Percentiles rank a stretch among this genome's conserved stretches.
phyloP scores from a whole-genome alignment of 2,888 invertebrate species.

The Saturnia pavonia region DNA sequence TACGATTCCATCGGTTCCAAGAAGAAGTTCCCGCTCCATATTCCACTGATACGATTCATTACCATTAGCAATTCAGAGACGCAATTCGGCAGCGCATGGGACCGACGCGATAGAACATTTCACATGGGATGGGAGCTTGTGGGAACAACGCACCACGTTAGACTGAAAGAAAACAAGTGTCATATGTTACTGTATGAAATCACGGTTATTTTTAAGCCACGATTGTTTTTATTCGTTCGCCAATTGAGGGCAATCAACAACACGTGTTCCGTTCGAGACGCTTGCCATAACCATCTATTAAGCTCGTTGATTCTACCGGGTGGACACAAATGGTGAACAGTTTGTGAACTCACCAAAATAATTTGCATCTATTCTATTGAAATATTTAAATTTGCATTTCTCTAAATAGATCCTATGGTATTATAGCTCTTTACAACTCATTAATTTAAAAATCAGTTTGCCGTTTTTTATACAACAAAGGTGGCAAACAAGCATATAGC shows the following conservation, averaged over 20 bases:
- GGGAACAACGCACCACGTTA: conserved; percentile 63
- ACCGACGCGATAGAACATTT: conserved; percentile 63
- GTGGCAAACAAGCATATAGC: too few relatives aligned
- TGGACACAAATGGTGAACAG: conserved; percentile 41
- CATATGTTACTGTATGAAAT: conserved; percentile 79
- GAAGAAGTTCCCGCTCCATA: conserved; percentile 51
- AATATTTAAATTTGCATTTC: background rate
- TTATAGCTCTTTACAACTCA: too few relatives aligned
- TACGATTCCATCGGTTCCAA: conserved; percentile 48
- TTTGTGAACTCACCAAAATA: background rate
- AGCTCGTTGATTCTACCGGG: conserved; percentile 56
- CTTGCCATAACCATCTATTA: conserved; percentile 68
- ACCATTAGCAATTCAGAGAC: conserved; percentile 62
- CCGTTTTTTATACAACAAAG: too few relatives aligned
- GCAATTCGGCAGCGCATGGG: conserved; percentile 63
- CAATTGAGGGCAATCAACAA: conserved; percentile 81
- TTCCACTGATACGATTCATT: conserved; percentile 53
- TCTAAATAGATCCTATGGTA: background rate
- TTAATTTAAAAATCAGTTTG: too few relatives aligned
- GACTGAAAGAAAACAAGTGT: conserved; percentile 68
- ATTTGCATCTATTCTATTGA: background rate
- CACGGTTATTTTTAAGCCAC: conserved; percentile 81
- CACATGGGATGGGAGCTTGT: conserved; percentile 66
- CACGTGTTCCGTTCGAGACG: conserved; percentile 76
- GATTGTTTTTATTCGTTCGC: conserved; percentile 82